These are phyloP conservation scores for Trematomus bernacchii DNA, from an alignment of 2,797 vertebrate genomes.

Conservation along the genomic window DNA sequence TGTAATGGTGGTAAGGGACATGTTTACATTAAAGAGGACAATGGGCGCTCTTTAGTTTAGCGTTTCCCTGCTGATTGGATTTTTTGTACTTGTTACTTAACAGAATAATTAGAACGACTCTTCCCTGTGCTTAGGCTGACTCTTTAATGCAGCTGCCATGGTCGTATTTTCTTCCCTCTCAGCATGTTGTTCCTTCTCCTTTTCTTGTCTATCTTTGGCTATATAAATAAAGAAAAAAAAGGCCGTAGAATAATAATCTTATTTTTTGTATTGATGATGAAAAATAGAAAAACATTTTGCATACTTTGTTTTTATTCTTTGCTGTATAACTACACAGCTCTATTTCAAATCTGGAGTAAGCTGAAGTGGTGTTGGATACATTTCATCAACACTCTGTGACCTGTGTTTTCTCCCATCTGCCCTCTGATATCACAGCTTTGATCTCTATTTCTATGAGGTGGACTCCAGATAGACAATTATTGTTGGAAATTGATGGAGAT, in stretches of 20 bases:
- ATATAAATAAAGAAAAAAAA: not conserved
- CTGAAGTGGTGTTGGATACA: slow-evolving; percentile 6
- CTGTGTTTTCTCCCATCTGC: slow-evolving; percentile 40
- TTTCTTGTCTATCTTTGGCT: too few relatives aligned
- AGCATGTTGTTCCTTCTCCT: too few relatives aligned
- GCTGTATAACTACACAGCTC: not conserved
- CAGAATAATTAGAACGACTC: slow-evolving; percentile 7
- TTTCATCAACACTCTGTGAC: slow-evolving; percentile 7
- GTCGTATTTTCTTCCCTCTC: too few relatives aligned
- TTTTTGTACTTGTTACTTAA: slow-evolving; percentile 1
- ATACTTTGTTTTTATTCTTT: not conserved
- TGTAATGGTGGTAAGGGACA: too few relatives aligned
- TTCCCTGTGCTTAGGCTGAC: not conserved
- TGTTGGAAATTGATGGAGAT: slow-evolving; percentile 40
- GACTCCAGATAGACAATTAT: slow-evolving; percentile 33
- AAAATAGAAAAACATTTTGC: not conserved
- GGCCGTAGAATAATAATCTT: not conserved
- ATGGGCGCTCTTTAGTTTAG: not conserved
- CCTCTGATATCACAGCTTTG: slow-evolving; percentile 47
- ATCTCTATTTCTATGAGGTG: slow-evolving; percentile 52
- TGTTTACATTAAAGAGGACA: not conserved
- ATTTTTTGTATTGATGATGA: not conserved
- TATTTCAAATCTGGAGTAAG: not conserved
- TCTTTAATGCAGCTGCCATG: too few relatives aligned
- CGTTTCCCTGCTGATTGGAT: not conserved